phyloP scores from a whole-genome alignment of 2,888 invertebrate genomes.

The Nomada hirtipes region DNA sequence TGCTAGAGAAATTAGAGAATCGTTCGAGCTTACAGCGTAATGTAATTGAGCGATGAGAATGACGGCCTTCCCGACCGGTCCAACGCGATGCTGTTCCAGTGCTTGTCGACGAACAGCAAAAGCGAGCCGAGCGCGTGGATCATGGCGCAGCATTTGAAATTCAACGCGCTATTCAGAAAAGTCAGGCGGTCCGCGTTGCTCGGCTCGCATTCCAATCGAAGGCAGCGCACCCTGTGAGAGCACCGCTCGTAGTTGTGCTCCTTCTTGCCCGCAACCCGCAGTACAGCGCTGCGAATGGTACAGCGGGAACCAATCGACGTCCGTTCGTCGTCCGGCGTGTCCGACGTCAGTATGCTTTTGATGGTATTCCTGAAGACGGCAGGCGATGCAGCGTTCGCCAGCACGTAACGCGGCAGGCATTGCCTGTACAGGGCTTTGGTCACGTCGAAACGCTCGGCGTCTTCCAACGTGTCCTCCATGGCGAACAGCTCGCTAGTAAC shows the following conservation, averaged over 20 bases:
- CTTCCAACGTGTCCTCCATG: constrained; percentile 89
- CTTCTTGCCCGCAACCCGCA: constrained; percentile 86
- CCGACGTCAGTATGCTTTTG: constrained; percentile 83
- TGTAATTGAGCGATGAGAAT: constrained; percentile 48
- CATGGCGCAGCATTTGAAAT: constrained; percentile 87
- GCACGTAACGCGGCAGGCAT: constrained; percentile 86
- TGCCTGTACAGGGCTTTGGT: constrained; percentile 87
- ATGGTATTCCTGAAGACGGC: constrained; percentile 85
- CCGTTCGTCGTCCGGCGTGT: constrained; percentile 59
- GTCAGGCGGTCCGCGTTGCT: constrained; percentile 86
- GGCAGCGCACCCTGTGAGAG: constrained; percentile 85
- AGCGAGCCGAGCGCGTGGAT: constrained; percentile 90
- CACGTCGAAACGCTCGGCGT: constrained; percentile 87
- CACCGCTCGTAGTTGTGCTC: constrained; percentile 88
- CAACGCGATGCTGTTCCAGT: constrained; percentile 86
- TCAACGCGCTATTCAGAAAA: constrained; percentile 87
- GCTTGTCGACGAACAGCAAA: constrained; percentile 89
- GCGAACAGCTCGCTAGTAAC: constrained; percentile 88
- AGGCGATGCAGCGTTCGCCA: constrained; percentile 86
- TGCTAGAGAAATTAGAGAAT: no score
- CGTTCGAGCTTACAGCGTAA: constrained; percentile 56
- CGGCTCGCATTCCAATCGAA: constrained; percentile 86
- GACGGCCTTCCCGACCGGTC: constrained; percentile 83
- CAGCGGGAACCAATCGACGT: constrained; percentile 62
- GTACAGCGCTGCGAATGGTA: constrained; percentile 59